Evolutionary conservation across 2,113 vertebrate genomes (phyloP).

Genomic region (Dermatemys mawii): DNA sequence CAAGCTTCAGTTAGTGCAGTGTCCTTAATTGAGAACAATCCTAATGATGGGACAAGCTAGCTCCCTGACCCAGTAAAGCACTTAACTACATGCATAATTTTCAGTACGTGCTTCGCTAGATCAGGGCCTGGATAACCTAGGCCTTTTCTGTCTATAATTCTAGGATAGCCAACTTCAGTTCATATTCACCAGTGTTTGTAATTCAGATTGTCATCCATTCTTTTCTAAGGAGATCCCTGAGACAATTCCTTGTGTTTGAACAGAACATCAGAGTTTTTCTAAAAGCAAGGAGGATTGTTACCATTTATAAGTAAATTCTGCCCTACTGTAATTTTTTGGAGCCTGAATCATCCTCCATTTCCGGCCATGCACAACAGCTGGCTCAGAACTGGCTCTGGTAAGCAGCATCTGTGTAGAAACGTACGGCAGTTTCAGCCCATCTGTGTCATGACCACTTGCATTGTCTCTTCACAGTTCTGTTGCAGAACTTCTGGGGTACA

Average conservation of each 20-base stretch:
- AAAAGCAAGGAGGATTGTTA: not conserved
- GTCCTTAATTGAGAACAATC: conserved; percentile 29
- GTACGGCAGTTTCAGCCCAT: not conserved
- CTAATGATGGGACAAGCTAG: conserved; percentile 65
- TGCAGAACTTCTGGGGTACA: not conserved
- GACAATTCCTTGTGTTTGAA: not conserved
- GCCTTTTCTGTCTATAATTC: conserved; percentile 48
- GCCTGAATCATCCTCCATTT: not conserved
- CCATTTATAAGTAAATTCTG: not conserved
- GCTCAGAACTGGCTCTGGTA: not conserved
- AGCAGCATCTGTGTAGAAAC: not conserved
- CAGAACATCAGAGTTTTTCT: not conserved
- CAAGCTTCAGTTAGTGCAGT: not conserved
- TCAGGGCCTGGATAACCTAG: conserved; percentile 57
- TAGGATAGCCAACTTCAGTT: not conserved
- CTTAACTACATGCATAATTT: conserved; percentile 43
- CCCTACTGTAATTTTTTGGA: not conserved
- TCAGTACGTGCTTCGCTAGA: conserved; percentile 1
- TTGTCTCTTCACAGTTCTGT: not conserved
- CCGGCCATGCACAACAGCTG: not conserved
- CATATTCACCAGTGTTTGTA: not conserved
- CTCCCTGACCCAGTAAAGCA: conserved; percentile 66
- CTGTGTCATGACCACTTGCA: not conserved
- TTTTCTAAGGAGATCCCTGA: not conserved
- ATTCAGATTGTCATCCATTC: not conserved